These are phyloP conservation scores for Gobiocypris rarus DNA, from an alignment of 2,113 vertebrate species.

Conservation along the genomic window DNA sequence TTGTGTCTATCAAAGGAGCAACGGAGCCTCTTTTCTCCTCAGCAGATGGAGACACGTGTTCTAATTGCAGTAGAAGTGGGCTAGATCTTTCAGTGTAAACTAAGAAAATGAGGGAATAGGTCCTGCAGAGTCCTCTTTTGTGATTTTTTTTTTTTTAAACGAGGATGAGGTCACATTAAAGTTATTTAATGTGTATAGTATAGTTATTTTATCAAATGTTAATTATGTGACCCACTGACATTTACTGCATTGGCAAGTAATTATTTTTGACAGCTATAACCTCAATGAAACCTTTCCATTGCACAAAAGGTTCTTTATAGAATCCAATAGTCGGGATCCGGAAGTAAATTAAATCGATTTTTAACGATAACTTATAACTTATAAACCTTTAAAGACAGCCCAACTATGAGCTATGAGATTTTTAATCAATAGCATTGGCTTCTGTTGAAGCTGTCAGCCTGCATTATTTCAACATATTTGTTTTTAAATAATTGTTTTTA, in stretches of 20 bases:
- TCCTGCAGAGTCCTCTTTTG: neutral
- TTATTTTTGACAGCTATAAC: too few species aligned
- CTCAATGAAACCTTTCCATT: neutral
- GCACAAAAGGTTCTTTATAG: neutral
- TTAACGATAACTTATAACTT: too few species aligned
- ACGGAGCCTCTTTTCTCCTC: constrained; percentile 51
- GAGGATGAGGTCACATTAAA: neutral
- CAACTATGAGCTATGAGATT: too few species aligned
- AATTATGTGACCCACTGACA: neutral
- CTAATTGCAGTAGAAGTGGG: constrained; percentile 52
- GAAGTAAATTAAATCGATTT: too few species aligned
- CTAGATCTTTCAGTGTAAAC: constrained; percentile 15
- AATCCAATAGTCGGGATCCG: too few species aligned
- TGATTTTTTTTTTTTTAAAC: neutral
- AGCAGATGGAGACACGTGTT: constrained; percentile 49
- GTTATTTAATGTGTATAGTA: neutral
- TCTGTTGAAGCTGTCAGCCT: too few species aligned
- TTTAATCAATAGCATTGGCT: too few species aligned
- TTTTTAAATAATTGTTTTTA: too few species aligned
- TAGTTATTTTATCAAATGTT: neutral
- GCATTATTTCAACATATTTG: too few species aligned
- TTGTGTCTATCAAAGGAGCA: constrained; percentile 62
- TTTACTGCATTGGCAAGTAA: neutral
- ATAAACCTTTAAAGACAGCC: too few species aligned
- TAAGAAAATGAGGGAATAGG: constrained; percentile 41